Evolutionary conservation across 2,113 vertebrate species (phyloP).

Genomic region (Apistogramma diplotaenia): DNA sequence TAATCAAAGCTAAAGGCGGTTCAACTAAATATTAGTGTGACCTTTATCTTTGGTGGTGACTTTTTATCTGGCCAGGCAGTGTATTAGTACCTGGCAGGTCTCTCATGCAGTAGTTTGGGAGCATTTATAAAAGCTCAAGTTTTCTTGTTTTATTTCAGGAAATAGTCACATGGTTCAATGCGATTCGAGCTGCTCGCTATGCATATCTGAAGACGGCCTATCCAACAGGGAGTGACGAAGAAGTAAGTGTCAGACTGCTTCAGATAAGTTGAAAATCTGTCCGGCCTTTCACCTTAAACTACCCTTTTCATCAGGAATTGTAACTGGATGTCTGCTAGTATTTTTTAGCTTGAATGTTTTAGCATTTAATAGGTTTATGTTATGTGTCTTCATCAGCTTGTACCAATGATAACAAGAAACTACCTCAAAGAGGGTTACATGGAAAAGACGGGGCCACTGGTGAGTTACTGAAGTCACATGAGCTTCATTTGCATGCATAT

Average conservation of each 20-base stretch:
- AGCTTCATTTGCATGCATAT: background rate
- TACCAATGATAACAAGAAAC: conserved; percentile 86
- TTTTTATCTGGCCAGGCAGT: no score
- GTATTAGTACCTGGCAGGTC: background rate
- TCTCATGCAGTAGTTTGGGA: background rate
- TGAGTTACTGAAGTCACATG: conserved; percentile 57
- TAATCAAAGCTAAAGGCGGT: no score
- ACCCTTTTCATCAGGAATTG: background rate
- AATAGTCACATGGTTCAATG: conserved; percentile 93
- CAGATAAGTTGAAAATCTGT: background rate
- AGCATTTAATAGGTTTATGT: background rate
- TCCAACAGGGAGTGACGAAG: conserved; percentile 79
- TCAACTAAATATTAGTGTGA: no score
- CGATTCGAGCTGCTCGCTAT: conserved; percentile 86
- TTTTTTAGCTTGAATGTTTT: background rate
- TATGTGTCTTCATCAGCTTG: conserved; percentile 72
- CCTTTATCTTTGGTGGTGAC: no score
- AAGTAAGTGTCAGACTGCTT: conserved; percentile 75
- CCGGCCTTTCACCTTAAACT: background rate
- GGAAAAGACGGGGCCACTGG: conserved; percentile 93
- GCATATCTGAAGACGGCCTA: conserved; percentile 85
- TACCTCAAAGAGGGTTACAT: conserved; percentile 93
- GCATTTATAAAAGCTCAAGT: background rate
- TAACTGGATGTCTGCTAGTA: no score
- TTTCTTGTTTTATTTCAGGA: conserved; percentile 76